Percentiles rank a stretch among this genome's conserved stretches.
phyloP scores from a whole-genome alignment of 2,797 vertebrate species.

The Oryzias sinensis region DNA sequence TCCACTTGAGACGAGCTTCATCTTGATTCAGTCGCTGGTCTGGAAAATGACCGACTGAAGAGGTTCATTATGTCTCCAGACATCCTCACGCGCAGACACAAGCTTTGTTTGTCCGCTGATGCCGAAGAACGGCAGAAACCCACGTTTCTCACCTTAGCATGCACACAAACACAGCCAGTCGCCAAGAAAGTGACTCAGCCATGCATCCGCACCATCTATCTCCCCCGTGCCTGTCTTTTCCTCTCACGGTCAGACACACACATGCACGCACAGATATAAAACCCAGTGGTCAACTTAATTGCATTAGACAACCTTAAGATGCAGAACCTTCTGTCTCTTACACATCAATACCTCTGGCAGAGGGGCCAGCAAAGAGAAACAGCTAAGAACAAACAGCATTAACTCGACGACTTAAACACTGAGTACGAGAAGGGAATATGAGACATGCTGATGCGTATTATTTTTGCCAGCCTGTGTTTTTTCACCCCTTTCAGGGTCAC shows the following conservation, averaged over 20 bases:
- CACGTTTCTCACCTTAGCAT: conserved; percentile 28
- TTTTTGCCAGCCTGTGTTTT: no score
- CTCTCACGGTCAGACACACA: conserved; percentile 10
- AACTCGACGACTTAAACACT: conserved; percentile 8
- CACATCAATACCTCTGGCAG: conserved; percentile 61
- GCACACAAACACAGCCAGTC: neutral
- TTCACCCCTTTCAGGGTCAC: no score
- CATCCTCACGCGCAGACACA: conserved; percentile 20
- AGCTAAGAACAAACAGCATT: conserved; percentile 29
- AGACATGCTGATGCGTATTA: no score
- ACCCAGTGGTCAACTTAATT: conserved; percentile 69
- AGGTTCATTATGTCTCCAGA: conserved; percentile 47
- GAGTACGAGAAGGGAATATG: neutral
- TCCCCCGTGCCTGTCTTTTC: neutral
- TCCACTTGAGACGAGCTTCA: conserved; percentile 46
- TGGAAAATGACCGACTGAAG: conserved; percentile 67
- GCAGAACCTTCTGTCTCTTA: conserved; percentile 65
- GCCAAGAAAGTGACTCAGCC: conserved; percentile 18
- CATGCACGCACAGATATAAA: conserved; percentile 12
- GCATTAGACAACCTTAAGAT: conserved; percentile 61
- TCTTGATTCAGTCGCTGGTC: conserved; percentile 65
- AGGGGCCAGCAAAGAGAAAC: conserved; percentile 35
- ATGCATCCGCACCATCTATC: conserved; percentile 19
- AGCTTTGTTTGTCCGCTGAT: conserved; percentile 46
- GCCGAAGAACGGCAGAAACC: conserved; percentile 46